phyloP scores from a whole-genome alignment of 2,113 vertebrate genomes.

The Barbus barbus region DNA sequence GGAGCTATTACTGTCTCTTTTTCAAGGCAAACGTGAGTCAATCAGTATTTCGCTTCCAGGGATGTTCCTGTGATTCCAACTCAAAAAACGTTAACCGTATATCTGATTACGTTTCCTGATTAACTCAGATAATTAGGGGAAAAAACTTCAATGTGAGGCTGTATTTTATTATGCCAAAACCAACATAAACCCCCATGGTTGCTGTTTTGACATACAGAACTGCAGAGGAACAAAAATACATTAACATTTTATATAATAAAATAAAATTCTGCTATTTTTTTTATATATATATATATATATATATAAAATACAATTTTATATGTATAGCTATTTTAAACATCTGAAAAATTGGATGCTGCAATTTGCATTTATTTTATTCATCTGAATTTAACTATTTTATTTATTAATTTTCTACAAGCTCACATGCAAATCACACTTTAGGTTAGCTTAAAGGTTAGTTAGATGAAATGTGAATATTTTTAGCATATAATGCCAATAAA shows the following conservation, averaged over 20 bases:
- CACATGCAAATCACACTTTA: neutral
- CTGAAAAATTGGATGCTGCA: neutral
- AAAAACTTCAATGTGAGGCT: neutral
- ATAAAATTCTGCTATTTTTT: neutral
- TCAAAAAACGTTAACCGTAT: neutral
- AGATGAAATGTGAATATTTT: neutral
- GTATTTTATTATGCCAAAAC: neutral
- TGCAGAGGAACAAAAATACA: neutral
- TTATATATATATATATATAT: too few species aligned
- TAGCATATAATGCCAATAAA: neutral
- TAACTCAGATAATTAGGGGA: neutral
- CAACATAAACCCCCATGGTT: neutral
- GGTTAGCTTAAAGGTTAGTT: neutral
- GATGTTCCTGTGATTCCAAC: conserved; percentile 39
- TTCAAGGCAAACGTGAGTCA: conserved; percentile 51
- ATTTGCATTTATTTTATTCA: neutral
- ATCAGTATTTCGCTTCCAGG: conserved; percentile 37
- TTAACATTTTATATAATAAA: too few species aligned
- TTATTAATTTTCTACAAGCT: neutral
- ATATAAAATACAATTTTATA: neutral
- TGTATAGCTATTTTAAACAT: neutral
- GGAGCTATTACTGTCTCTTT: conserved; percentile 49
- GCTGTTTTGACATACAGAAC: neutral
- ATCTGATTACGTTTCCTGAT: neutral
- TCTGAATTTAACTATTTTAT: neutral